Evolutionary conservation across 2,888 invertebrate genomes (phyloP).

Genomic region (Pseudococcus viburni): DNA sequence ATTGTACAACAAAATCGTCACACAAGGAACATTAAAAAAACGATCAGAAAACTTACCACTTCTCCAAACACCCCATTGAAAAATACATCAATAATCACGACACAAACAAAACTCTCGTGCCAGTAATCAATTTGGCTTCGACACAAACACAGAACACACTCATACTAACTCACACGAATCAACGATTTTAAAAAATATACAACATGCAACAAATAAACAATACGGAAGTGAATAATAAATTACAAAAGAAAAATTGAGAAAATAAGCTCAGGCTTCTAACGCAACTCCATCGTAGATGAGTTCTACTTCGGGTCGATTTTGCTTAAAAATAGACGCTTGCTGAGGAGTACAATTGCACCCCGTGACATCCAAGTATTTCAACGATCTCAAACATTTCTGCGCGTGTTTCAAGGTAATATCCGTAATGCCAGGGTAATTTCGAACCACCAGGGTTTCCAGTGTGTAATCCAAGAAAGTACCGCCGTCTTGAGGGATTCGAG

Average conservation of each 20-base stretch:
- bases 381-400: conserved; percentile 76
- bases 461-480: conserved; percentile 62
- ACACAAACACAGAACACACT: not conserved
- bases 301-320: conserved; percentile 68
- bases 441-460: conserved; percentile 74
- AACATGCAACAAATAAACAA: not conserved
- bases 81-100: not conserved
- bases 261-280: conserved; percentile 15
- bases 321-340: conserved; percentile 76
- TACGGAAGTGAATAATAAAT: conserved; percentile 21
- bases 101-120: not conserved
- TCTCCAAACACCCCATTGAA: not conserved
- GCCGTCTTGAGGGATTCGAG: conserved; percentile 71
- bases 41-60: not conserved
- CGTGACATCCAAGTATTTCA: conserved; percentile 78
- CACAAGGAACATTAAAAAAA: conserved; percentile 6
- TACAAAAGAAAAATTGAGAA: not conserved
- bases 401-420: conserved; percentile 77
- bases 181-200: not conserved
- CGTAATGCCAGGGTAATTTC: conserved; percentile 78
- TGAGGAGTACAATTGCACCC: conserved; percentile 77
- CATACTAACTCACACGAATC: not conserved
- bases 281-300: conserved; percentile 49
- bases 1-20: not conserved
- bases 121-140: not conserved